These are phyloP conservation scores for Ellobius talpinus DNA, from an alignment of 2,113 vertebrate genomes.

Conservation along the genomic window DNA sequence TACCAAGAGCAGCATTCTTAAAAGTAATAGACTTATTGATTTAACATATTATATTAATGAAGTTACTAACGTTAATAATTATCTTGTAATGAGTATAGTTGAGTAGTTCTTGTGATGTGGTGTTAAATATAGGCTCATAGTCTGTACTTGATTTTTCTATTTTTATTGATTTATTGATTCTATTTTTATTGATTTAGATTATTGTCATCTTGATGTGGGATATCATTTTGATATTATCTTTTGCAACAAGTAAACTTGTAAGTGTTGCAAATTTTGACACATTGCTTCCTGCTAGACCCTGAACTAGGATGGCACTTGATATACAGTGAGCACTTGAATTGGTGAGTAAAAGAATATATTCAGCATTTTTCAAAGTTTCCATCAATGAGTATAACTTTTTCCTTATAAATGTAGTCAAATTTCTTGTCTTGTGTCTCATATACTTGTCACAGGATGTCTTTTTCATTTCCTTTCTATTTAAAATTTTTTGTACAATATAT, in stretches of 20 bases:
- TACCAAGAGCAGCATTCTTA: not conserved
- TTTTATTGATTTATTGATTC: not conserved
- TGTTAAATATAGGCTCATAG: not conserved
- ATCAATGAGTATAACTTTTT: slow-evolving; percentile 7
- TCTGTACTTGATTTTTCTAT: not conserved
- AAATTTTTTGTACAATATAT: not conserved
- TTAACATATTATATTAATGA: slow-evolving; percentile 14
- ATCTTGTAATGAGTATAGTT: not conserved
- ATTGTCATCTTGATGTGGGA: too few relatives aligned
- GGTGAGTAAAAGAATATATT: not conserved
- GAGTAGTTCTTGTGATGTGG: not conserved
- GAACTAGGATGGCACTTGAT: not conserved
- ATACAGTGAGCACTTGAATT: not conserved
- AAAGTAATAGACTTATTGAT: slow-evolving; percentile 32
- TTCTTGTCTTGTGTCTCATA: not conserved
- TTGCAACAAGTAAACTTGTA: not conserved
- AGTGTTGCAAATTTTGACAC: not conserved
- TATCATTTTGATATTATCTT: not conserved
- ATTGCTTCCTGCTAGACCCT: not conserved
- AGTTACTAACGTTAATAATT: slow-evolving; percentile 6
- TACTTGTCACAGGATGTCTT: not conserved
- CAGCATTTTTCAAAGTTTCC: slow-evolving; percentile 9
- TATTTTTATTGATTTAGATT: not conserved
- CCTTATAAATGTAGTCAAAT: slow-evolving; percentile 20
- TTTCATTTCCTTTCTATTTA: not conserved